phyloP scores from a whole-genome alignment of 2,888 invertebrate species.

The Leptinotarsa haldemani region DNA sequence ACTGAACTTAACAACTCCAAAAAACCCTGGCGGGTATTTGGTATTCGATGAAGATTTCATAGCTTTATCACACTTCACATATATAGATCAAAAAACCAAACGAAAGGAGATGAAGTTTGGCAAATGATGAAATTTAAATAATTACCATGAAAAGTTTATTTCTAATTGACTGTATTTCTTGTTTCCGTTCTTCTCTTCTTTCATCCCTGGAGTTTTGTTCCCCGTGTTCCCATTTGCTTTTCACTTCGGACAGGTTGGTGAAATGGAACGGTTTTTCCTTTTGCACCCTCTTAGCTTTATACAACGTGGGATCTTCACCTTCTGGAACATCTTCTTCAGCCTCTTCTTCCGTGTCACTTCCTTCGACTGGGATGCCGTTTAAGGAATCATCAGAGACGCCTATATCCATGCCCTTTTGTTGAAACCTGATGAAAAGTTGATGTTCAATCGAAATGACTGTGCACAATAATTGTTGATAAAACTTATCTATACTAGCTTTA shows the following conservation, averaged over 20 bases:
- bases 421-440: slow-evolving; percentile 69
- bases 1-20: no score
- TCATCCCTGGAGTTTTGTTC: slow-evolving; percentile 71
- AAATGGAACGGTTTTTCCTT: slow-evolving; percentile 84
- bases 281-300: slow-evolving; percentile 68
- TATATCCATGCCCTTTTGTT: slow-evolving; percentile 85
- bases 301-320: slow-evolving; percentile 70
- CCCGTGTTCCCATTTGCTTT: slow-evolving; percentile 83
- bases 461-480: neutral
- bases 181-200: slow-evolving; percentile 84
- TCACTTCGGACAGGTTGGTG: slow-evolving; percentile 86
- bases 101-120: no score
- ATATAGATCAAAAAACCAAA: no score
- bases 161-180: slow-evolving; percentile 88
- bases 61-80: no score
- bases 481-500: neutral
- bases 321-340: slow-evolving; percentile 66
- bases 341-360: slow-evolving; percentile 77
- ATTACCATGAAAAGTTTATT: slow-evolving; percentile 84
- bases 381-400: slow-evolving; percentile 82
- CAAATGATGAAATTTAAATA: neutral
- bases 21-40: no score
- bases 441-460: neutral
- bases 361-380: slow-evolving; percentile 79
- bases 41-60: no score